A percentile compares a stretch with the other conserved stretches of the same genome.
Evolutionary conservation across 2,113 vertebrate genomes (phyloP).

Genomic region (Ammodytes marinus): DNA sequence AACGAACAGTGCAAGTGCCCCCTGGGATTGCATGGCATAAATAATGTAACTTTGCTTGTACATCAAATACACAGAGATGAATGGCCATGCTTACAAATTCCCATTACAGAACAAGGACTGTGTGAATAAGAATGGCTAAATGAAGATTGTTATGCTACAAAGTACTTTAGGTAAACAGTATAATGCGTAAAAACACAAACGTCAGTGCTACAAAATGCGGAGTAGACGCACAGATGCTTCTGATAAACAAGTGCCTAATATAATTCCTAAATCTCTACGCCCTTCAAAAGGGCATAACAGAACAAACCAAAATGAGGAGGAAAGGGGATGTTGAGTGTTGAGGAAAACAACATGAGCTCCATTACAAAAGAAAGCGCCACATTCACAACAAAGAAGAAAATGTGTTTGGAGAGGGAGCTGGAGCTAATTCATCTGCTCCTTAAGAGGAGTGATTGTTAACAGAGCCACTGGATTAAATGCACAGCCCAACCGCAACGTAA

Average conservation of each 20-base stretch:
- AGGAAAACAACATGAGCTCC: conserved; percentile 67
- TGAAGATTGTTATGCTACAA: conserved; percentile 1
- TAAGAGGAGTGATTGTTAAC: conserved; percentile 77
- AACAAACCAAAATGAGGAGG: conserved; percentile 9
- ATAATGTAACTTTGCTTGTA: background rate
- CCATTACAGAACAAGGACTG: background rate
- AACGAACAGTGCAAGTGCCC: background rate
- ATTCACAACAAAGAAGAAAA: conserved; percentile 73
- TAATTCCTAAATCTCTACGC: conserved; percentile 3
- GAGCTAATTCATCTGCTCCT: conserved; percentile 63
- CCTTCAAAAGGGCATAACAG: conserved; percentile 35
- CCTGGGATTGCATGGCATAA: background rate
- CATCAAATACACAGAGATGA: background rate
- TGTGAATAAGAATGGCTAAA: background rate
- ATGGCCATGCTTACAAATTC: background rate
- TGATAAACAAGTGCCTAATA: conserved; percentile 11
- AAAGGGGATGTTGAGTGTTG: conserved; percentile 40
- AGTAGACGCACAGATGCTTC: conserved; percentile 21
- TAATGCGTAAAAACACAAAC: background rate
- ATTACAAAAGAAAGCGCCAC: conserved; percentile 72
- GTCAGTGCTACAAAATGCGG: background rate
- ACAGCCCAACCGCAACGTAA: conserved; percentile 69
- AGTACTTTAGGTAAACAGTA: conserved; percentile 11
- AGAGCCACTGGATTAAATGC: conserved; percentile 76
- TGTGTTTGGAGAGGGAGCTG: conserved; percentile 58